These are phyloP conservation scores for Eupleurogrammus muticus DNA, from an alignment of 2,797 vertebrate genomes.

Conservation along the genomic window DNA sequence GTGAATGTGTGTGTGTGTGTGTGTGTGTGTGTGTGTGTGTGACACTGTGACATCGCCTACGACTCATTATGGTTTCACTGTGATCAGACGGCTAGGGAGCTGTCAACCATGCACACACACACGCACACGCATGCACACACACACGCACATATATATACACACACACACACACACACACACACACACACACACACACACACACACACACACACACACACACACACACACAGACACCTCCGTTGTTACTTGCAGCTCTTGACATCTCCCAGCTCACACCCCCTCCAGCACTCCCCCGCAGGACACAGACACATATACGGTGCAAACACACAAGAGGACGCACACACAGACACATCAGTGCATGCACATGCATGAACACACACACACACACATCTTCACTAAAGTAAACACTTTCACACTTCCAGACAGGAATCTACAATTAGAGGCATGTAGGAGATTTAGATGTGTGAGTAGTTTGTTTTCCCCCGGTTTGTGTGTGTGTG, in stretches of 20 bases:
- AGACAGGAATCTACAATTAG: constrained; percentile 65
- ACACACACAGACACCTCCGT: constrained; percentile 63
- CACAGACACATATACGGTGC: constrained; percentile 40
- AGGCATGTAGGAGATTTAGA: constrained; percentile 42
- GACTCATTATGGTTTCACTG: constrained; percentile 82
- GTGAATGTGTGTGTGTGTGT: constrained; percentile 62
- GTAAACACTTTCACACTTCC: constrained; percentile 31
- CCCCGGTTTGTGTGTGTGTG: constrained; percentile 16
- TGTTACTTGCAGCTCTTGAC: constrained; percentile 77
- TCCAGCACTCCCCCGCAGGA: constrained; percentile 72
- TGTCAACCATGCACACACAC: constrained; percentile 64
- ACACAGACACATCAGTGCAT: constrained; percentile 27
- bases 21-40: constrained; percentile 65
- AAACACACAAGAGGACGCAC: constrained; percentile 39
- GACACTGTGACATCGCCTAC: constrained; percentile 77
- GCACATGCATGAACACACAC: background rate
- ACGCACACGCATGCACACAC: constrained; percentile 44
- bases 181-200: constrained; percentile 25
- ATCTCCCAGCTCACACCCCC: constrained; percentile 76
- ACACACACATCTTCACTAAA: constrained; percentile 9
- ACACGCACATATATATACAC: too few relatives aligned
- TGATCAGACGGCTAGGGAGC: constrained; percentile 79
- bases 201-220: constrained; percentile 10
- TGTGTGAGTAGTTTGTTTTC: constrained; percentile 54
- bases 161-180: constrained; percentile 23